phyloP scores from a whole-genome alignment of 2,113 vertebrate genomes.

The Myotis lucifugus region DNA sequence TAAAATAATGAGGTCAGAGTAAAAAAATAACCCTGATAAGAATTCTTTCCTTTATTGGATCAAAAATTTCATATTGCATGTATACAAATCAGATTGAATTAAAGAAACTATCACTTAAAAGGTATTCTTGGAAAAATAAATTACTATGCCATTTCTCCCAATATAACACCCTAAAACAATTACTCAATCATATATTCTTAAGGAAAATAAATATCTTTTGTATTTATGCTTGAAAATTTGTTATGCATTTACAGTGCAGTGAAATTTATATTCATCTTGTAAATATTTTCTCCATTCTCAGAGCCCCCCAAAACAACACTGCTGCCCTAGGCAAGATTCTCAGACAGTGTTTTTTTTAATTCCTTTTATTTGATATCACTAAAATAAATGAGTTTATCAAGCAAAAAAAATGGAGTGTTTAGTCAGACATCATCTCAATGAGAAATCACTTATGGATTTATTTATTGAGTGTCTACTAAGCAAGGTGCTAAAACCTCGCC shows the following conservation, averaged over 20 bases:
- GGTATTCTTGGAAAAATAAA: not conserved
- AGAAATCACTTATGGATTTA: slow-evolving; percentile 12
- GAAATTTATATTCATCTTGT: slow-evolving; percentile 17
- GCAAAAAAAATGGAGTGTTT: slow-evolving; percentile 1
- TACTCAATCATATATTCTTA: slow-evolving; percentile 19
- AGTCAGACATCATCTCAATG: not conserved
- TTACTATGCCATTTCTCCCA: not conserved
- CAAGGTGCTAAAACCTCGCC: not conserved
- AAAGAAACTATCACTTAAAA: not conserved
- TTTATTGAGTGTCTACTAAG: not conserved
- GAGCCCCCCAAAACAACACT: not conserved
- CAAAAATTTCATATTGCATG: slow-evolving; percentile 2
- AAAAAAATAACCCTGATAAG: not conserved
- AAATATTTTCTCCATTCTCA: slow-evolving; percentile 36
- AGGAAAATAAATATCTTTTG: slow-evolving; percentile 30
- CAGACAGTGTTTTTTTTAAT: not conserved
- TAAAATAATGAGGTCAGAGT: slow-evolving; percentile 27
- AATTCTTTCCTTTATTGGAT: not conserved
- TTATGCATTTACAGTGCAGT: slow-evolving; percentile 12
- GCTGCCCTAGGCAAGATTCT: not conserved
- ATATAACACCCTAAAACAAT: not conserved
- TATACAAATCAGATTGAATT: not conserved
- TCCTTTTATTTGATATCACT: slow-evolving; percentile 26
- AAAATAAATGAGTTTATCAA: not conserved
- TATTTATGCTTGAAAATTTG: slow-evolving; percentile 38